Percentiles rank a stretch among this genome's conserved stretches.
Conservation (phyloP, 2,888 invertebrate species). For the Gortyna flavago region DNA sequence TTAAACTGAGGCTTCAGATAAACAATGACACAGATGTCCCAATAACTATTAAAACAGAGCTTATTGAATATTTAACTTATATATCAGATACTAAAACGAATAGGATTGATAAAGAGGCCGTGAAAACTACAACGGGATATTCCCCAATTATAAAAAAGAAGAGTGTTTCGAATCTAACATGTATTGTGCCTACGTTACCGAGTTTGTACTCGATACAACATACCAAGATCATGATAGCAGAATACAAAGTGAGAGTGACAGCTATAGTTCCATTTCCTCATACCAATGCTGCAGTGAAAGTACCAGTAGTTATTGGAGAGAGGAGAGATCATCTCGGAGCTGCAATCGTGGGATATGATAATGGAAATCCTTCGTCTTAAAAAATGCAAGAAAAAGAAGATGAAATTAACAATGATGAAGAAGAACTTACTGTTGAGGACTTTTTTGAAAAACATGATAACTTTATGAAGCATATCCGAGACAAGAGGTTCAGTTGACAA, state of each 20-base stretch:
- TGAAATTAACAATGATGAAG: neutral
- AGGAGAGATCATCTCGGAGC: neutral
- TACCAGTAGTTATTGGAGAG: constrained; percentile 69
- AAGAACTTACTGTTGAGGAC: neutral
- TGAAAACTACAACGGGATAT: constrained; percentile 32
- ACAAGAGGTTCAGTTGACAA: neutral
- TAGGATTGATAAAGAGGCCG: neutral
- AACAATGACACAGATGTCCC: constrained; percentile 30
- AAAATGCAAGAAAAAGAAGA: neutral
- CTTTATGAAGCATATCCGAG: neutral
- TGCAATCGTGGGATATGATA: neutral
- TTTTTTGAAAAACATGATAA: constrained; percentile 11
- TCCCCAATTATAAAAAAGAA: constrained; percentile 55
- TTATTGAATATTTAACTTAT: constrained; percentile 42
- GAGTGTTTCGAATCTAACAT: constrained; percentile 41
- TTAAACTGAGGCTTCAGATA: constrained; percentile 33
- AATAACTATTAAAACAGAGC: constrained; percentile 47
- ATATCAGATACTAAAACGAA: constrained; percentile 4
- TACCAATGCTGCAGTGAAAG: constrained; percentile 58
- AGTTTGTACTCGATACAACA: constrained; percentile 67
- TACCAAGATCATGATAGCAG: constrained; percentile 60
- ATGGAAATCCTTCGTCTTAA: neutral
- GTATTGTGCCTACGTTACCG: constrained; percentile 50
- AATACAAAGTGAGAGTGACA: constrained; percentile 66
- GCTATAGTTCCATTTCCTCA: constrained; percentile 66